These are phyloP conservation scores for Lacanobia wlatinum DNA, from an alignment of 2,888 invertebrate species.

Conservation along the genomic window DNA sequence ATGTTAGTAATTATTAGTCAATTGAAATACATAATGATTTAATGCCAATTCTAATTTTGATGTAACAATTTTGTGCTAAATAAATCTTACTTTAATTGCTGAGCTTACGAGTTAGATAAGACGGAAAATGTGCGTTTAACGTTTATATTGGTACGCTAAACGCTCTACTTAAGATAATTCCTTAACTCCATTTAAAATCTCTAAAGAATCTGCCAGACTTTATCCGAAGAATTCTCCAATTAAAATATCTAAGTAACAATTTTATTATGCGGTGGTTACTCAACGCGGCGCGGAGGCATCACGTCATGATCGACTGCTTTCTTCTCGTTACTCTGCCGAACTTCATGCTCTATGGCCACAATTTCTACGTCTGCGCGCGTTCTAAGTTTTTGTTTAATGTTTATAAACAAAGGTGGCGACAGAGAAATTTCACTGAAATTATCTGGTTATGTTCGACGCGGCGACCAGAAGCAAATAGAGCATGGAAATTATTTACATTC, in stretches of 20 bases:
- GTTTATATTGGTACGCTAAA: background rate
- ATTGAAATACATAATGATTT: constrained; percentile 8
- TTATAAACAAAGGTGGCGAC: constrained; percentile 62
- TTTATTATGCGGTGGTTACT: constrained; percentile 54
- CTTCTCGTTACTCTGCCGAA: constrained; percentile 52
- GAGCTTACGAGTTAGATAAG: constrained; percentile 8
- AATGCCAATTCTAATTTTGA: background rate
- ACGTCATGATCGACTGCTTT: constrained; percentile 54
- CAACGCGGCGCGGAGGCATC: constrained; percentile 32
- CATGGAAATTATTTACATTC: constrained; percentile 46
- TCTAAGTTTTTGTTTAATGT: constrained; percentile 45
- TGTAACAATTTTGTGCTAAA: background rate
- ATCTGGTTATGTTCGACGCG: constrained; percentile 29
- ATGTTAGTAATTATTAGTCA: constrained; percentile 18
- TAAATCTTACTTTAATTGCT: background rate
- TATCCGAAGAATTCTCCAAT: constrained; percentile 28
- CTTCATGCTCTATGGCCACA: constrained; percentile 59
- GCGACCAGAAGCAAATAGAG: constrained; percentile 43
- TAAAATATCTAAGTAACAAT: constrained; percentile 40
- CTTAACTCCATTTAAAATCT: background rate
- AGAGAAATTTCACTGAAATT: constrained; percentile 50
- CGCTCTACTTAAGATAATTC: constrained; percentile 4
- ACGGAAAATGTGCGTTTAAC: background rate
- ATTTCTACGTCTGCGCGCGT: constrained; percentile 51
- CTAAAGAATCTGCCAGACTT: background rate